phyloP scores from a whole-genome alignment of 2,113 vertebrate species.

The Sclerurus mexicanus region DNA sequence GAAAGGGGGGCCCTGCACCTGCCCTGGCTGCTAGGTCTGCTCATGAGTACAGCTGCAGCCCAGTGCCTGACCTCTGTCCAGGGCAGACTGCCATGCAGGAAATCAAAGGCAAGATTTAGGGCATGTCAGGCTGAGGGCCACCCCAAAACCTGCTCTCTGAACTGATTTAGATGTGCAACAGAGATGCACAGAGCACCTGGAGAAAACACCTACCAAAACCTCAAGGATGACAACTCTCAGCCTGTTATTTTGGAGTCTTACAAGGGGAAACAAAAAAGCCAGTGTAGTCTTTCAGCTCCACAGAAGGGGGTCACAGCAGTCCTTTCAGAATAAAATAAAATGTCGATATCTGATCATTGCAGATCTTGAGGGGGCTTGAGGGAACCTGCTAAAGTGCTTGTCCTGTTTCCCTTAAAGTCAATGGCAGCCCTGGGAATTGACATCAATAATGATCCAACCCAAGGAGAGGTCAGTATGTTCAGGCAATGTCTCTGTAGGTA shows the following conservation, averaged over 20 bases:
- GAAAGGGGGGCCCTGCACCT: fast-evolving
- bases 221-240: not conserved
- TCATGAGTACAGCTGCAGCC: not conserved
- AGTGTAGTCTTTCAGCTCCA: not conserved
- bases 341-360: not conserved
- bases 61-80: fast-evolving
- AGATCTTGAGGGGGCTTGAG: not conserved
- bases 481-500: not conserved
- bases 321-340: not conserved
- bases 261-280: fast-evolving
- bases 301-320: not conserved
- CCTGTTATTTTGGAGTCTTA: not conserved
- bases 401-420: not conserved
- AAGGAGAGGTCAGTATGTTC: not conserved
- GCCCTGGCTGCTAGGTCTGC: not conserved
- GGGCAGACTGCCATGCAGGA: fast-evolving
- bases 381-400: not conserved
- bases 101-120: not conserved
- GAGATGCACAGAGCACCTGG: not conserved
- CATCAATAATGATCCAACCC: not conserved
- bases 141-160: not conserved
- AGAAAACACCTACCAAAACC: not conserved
- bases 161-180: not conserved
- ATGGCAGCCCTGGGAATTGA: fast-evolving
- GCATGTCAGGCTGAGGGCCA: not conserved